Conservation (phyloP, 1,140 invertebrate species). For the Procambarus clarkii region DNA sequence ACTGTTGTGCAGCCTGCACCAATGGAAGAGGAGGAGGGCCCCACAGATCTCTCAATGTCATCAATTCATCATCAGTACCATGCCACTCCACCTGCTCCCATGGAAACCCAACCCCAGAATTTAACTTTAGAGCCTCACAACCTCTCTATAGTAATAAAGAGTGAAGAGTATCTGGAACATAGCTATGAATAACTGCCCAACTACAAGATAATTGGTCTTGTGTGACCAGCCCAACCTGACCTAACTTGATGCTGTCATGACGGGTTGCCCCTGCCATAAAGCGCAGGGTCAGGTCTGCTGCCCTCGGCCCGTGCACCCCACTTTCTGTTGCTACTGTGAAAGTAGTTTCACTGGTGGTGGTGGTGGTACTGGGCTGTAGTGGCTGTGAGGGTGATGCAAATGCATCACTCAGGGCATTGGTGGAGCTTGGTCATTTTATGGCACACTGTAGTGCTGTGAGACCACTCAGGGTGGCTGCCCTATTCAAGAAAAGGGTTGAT, state of each 20-base stretch:
- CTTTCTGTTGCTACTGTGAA: slow-evolving; percentile 42
- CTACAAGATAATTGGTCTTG: background rate
- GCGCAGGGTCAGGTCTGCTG: slow-evolving; percentile 52
- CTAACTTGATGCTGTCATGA: slow-evolving; percentile 3
- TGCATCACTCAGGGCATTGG: slow-evolving; percentile 59
- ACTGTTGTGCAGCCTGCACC: slow-evolving; percentile 35
- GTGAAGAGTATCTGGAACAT: slow-evolving; percentile 57
- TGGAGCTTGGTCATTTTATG: slow-evolving; percentile 52
- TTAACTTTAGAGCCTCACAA: slow-evolving; percentile 45
- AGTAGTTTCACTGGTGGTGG: slow-evolving; percentile 23
- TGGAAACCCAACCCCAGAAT: slow-evolving; percentile 60
- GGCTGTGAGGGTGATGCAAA: slow-evolving; percentile 62
- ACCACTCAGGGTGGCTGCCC: slow-evolving; percentile 17
- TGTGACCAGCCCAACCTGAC: slow-evolving; percentile 37
- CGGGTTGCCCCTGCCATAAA: slow-evolving; percentile 43
- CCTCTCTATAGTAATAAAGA: slow-evolving; percentile 51
- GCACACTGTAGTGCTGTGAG: background rate
- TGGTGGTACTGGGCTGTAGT: slow-evolving; percentile 42
- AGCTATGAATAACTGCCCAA: slow-evolving; percentile 55
- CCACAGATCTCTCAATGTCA: slow-evolving; percentile 73
- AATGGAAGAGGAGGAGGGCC: slow-evolving; percentile 69
- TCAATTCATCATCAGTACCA: slow-evolving; percentile 68
- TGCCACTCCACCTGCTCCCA: slow-evolving; percentile 35
- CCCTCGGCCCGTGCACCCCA: slow-evolving; percentile 37
- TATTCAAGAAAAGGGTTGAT: slow-evolving; percentile 33